phyloP scores from a whole-genome alignment of 2,113 vertebrate species.

The Ptilonorhynchus violaceus region DNA sequence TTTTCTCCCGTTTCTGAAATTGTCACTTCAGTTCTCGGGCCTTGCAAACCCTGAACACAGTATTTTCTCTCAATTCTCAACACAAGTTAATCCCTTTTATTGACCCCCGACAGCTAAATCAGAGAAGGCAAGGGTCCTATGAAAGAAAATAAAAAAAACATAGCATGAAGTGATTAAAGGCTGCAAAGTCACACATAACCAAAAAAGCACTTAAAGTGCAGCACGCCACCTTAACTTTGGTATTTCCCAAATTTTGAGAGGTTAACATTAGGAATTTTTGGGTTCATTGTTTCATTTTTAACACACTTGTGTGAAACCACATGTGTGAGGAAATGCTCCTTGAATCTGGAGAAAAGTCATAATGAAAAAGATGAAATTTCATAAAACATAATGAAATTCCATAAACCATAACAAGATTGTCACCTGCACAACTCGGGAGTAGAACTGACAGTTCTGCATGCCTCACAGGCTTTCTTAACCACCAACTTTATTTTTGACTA shows the following conservation, averaged over 20 bases:
- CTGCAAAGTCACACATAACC: neutral
- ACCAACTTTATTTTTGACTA: neutral
- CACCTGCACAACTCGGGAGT: neutral
- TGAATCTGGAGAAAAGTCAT: neutral
- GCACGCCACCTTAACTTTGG: neutral
- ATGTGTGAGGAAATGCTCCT: neutral
- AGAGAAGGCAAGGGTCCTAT: neutral
- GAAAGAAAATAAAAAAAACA: neutral
- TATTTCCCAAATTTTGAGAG: neutral
- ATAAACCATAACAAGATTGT: neutral
- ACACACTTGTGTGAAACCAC: neutral
- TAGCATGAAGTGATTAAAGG: neutral
- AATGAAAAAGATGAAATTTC: neutral
- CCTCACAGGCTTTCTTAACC: neutral
- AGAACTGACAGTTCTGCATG: neutral
- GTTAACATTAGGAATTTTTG: neutral
- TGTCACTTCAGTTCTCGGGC: neutral
- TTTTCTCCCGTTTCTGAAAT: neutral
- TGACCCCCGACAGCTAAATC: neutral
- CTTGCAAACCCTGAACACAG: neutral
- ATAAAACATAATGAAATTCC: neutral
- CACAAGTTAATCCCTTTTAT: neutral
- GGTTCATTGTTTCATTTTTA: neutral
- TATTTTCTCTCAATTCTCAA: neutral
- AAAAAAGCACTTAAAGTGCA: neutral